A percentile compares a stretch with the other conserved stretches of the same genome.
phyloP scores from a whole-genome alignment of 2,888 invertebrate species.

The Aleiodes leptofemur region DNA sequence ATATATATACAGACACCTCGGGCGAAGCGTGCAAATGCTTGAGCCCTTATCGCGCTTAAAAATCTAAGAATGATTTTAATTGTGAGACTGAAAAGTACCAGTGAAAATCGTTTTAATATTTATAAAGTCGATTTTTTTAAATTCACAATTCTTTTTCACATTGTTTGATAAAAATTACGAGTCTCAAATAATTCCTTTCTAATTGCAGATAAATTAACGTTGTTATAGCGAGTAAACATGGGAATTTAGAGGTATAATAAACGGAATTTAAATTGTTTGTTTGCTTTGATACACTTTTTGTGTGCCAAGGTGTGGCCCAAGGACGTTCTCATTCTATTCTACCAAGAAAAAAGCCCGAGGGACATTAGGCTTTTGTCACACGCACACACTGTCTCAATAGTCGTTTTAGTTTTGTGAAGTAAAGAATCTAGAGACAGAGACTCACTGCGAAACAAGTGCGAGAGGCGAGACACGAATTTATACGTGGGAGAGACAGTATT shows the following conservation, averaged over 20 bases:
- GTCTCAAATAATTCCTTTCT: no score
- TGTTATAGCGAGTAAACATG: no score
- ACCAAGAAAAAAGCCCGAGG: not conserved
- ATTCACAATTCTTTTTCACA: no score
- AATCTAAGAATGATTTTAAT: no score
- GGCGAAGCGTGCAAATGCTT: not conserved
- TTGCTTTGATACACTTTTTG: not conserved
- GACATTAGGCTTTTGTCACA: not conserved
- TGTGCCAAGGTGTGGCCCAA: not conserved
- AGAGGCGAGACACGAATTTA: slow-evolving; percentile 53
- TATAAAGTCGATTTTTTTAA: no score
- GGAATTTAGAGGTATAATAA: no score
- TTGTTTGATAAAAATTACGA: no score
- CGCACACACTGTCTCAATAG: not conserved
- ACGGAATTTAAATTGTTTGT: no score
- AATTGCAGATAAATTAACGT: no score
- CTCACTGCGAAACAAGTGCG: slow-evolving; percentile 52
- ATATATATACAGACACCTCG: slow-evolving; percentile 19
- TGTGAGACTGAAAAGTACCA: not conserved
- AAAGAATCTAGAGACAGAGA: slow-evolving; percentile 2
- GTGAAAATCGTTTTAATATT: not conserved
- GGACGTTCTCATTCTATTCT: not conserved
- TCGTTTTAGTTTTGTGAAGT: not conserved
- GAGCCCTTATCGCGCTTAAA: no score
- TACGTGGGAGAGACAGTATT: slow-evolving; percentile 65